A percentile compares a stretch with the other conserved stretches of the same genome.
These are phyloP conservation scores for Ciona savignyi DNA, from an alignment of 23 tunicate species.

Conservation along the genomic window DNA sequence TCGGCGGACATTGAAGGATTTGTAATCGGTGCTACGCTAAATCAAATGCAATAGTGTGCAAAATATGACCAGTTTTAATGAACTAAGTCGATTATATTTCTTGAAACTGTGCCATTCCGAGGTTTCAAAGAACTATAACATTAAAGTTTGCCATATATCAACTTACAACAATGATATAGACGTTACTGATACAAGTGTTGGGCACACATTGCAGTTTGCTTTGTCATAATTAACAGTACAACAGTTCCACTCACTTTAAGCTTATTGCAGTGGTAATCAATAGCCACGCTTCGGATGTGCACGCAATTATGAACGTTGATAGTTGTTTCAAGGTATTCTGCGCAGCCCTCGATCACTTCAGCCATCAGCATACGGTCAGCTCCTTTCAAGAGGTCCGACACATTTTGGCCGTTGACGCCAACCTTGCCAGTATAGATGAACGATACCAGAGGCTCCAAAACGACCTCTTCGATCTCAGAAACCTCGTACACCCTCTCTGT, in stretches of 20 bases:
- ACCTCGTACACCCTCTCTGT: conserved; percentile 1
- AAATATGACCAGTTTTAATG: no score
- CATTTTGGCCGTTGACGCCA: conserved; percentile 34
- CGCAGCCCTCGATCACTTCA: conserved; percentile 74
- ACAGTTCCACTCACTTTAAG: conserved; percentile 61
- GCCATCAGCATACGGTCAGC: conserved; percentile 14
- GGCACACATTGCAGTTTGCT: no score
- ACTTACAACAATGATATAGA: no score
- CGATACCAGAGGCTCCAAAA: conserved; percentile 20
- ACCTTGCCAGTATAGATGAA: conserved; percentile 65
- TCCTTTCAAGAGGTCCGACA: conserved; percentile 31
- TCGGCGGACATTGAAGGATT: no score
- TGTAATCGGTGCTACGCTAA: no score
- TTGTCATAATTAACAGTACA: no score
- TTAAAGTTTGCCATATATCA: no score
- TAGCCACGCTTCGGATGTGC: conserved; percentile 33
- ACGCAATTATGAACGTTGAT: conserved; percentile 48
- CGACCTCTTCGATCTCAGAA: conserved; percentile 37
- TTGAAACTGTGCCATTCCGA: no score
- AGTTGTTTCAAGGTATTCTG: conserved; percentile 52
- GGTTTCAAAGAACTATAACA: no score
- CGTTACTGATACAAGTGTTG: no score
- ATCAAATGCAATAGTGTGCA: no score
- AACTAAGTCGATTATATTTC: no score
- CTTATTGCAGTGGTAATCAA: conserved; percentile 44